Evolutionary conservation across 2,113 vertebrate species (phyloP), one percentile per base, ranked within the genome.

Genomic region (Tenebrosternarchus preto): DNA sequence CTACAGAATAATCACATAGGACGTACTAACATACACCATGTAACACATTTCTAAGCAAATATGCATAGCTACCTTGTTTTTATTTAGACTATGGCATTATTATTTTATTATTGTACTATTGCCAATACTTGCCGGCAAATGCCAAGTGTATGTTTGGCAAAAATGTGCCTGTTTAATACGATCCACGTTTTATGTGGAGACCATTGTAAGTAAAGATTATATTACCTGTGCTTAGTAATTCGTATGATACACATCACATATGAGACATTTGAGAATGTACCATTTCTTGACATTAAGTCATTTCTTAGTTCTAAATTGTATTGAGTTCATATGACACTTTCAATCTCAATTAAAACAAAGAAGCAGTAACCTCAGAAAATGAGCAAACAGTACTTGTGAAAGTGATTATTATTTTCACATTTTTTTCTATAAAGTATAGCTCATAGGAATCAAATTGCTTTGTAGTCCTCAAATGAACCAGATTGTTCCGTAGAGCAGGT

Each of bases 101-200:
- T 22, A 6, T 78, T 80, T 55, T 70, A 73, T 36, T 46, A 64
- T 39, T 56, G 27, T 57, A 80, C 60, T 76, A n/a, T 66, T 85
- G 67, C 63, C 76, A 82, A 31, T 70, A 69, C 22, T 50, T 50
- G 81, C 80, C 81, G 76, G 73, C 22, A 25, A 68, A 77, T 55
- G 68, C 72, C 50, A 75, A 80, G 3, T 84, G 78, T 81, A 19
- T 74, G 76, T 73, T 66, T 71, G 79, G 74, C 82, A 82, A 80
- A 73, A 86, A 73, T 85, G 86, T 86, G 86, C 87, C 33, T 71
- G 74, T 87, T 63, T 25, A 81, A 82, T 84, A 85, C 79, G 12
- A 74, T 88, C 85, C 86, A 84, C 88, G 85, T 88, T 91, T 88
- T 83, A 88, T 85, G 84, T 86, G 84, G 87, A 88, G 75, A 84